These are phyloP conservation scores for Dicentrarchus labrax DNA, from an alignment of 2,113 vertebrate species.

Conservation along the genomic window DNA sequence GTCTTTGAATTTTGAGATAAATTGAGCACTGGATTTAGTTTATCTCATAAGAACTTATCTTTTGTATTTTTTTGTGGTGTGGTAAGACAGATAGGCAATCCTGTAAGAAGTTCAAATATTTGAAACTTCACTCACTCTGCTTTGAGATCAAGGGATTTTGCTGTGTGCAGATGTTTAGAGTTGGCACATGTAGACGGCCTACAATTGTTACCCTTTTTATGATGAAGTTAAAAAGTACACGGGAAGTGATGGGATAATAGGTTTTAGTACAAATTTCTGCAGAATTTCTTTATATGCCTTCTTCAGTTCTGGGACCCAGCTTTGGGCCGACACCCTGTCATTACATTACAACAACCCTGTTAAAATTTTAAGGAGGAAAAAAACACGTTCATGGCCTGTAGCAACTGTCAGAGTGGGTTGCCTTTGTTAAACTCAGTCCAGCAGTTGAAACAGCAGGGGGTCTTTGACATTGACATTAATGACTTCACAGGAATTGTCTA, in stretches of 20 bases:
- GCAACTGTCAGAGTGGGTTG: conserved; percentile 25
- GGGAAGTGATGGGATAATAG: neutral
- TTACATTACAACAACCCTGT: conserved; percentile 33
- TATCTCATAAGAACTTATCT: neutral
- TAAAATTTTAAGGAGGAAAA: conserved; percentile 27
- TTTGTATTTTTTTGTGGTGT: neutral
- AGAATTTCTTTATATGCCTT: neutral
- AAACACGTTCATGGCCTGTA: neutral
- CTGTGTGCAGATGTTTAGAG: neutral
- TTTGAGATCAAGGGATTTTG: neutral
- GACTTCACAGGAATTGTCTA: conserved; percentile 54
- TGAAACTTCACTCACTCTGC: neutral
- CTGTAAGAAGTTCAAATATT: neutral
- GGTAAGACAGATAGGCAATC: neutral
- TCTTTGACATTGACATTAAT: conserved; percentile 59
- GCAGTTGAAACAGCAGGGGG: conserved; percentile 29
- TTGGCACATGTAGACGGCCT: neutral
- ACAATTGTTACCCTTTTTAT: neutral
- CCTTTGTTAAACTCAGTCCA: conserved; percentile 25
- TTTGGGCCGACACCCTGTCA: conserved; percentile 37
- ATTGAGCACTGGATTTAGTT: conserved; percentile 8
- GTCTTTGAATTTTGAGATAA: conserved; percentile 6
- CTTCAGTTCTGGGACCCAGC: neutral
- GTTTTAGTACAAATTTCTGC: conserved; percentile 6
- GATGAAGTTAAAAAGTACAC: neutral